Evolutionary conservation across 2,888 invertebrate species (phyloP), one percentile per base, ranked within the genome.

Genomic region (Cantharis rufa): DNA sequence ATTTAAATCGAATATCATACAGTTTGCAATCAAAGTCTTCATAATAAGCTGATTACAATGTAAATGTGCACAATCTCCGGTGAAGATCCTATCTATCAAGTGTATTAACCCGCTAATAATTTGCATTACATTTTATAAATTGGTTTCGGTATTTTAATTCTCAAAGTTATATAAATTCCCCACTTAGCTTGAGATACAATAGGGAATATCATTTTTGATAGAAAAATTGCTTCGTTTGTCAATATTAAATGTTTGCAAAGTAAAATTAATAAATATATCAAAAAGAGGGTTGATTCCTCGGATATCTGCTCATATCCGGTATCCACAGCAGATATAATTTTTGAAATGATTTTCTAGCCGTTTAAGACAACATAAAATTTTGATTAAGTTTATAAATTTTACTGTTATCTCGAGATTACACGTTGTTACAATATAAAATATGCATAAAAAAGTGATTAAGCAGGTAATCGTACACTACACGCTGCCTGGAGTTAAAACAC

Each of bases 1-100:
- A 48, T n/a, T 48, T 48, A 48, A 48, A 48, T 48, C 48, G n/a
- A 7, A 7, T 48, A n/a, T 48, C 48, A 9, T 48, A n/a, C n/a
- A 48, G 48, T 48, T 48, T 48, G 48, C 48, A 48, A 48, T 66
- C 64, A 21, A 66, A 15, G 21, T 24, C n/a, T 66, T 66, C 9
- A 66, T 5, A n/a, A 21, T 66, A 15, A 66, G 21, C 13, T 66
- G 21, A 66, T 73, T 73, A 73, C 69, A 69, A 28, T 28, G 21
- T 61, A 69, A 69, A 73, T 73, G 73, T 69, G 62, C 28, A 73
- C 69, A 73, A 73, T 73, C 69, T 73, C 73, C 73, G 73, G 73
- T 62, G 63, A 28, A 73, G 73, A 73, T 73, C 69, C 73, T 69
- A 69, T 48, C n/a, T 48, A 48, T 48, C n/a, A 48, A 48, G 48